Base-by-base conservation (phyloP, 2,888 invertebrate species). In the Tenthredo scrophulariae region DNA sequence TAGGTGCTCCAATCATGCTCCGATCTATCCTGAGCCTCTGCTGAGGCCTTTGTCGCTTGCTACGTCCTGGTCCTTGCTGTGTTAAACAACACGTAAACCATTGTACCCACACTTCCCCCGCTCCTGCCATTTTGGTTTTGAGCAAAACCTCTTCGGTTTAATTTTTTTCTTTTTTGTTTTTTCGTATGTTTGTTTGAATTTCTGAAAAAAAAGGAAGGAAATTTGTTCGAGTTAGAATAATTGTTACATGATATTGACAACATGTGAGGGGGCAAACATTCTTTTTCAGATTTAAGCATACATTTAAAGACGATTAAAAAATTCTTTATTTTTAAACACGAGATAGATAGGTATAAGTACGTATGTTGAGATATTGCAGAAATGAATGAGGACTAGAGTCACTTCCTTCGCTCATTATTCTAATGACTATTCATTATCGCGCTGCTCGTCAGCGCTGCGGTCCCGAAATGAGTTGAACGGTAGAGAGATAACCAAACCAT, bases 1-100 rank as follows among this genome's bases (percentile, higher is more conserved):
- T 98, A 18, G 99, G 99, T 89, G 96, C 96, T 54, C 99, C 97
- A 92, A 99, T 99, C 98, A 98, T 99, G 86, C 98, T 97, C 87
- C 98, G 96, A 94, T 97, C 97, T 95, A 97, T 97, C 94, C 97
- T 95, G 94, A 96, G 95, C 91, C 97, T 95, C 92, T 96, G 96
- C 85, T 87, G 91, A 29, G 91, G 90, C 70, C 92, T 90, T 75
- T 91, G 91, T 84, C 90, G 90, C 85, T 91, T 90, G 86, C 89
- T 91, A 26, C 93, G 89, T 89, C 96, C 97, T 89, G 96, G 97
- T 85, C 97, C 96, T 89, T 96, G 97, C 92, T 97, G 97, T 89
- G 96, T 95, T 92, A 97, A 96, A 94, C 98, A 98, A 94, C 98
- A 98, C 88, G 97, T 97, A 94, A 98, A 98, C 96, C 98, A 98